Evolutionary conservation across 2,113 vertebrate genomes (phyloP), one percentile per base, ranked within the genome.

Genomic region (Gallinago media): DNA sequence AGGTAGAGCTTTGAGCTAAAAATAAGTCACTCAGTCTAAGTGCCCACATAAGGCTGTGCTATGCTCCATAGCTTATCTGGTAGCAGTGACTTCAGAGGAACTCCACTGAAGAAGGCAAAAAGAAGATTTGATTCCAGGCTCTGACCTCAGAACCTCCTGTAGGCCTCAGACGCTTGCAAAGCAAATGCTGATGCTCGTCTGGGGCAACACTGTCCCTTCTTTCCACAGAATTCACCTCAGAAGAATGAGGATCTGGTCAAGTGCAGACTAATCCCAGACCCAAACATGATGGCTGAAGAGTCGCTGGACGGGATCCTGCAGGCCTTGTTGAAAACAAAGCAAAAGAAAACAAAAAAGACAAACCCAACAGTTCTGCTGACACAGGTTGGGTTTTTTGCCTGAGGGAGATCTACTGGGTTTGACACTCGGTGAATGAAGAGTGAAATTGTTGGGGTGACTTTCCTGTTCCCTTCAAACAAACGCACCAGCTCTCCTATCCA

Each of bases 1-100:
- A 97, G 91, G 95, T 96, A 96, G 50, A 87, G 56, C 80, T 78
- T 80, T 81, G 86, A 89, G 93, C 96, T 95, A 96, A 96, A 96
- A 97, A 96, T 96, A 97, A 94, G 68, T 74, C 9, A 1, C 61
- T 74, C 68, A 11, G 25, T 46, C 63, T 40, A 79, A 88, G 90
- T 21, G 0, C 77, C 96, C 94, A 92, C 96, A 96, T 90, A 96
- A 96, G 92, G 95, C 27, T 89, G 79, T 95, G 92, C 90, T 94
- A 86, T 86, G 92, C 76, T 93, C 56, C 29, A 10, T n/a, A 75
- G 86, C 95, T 96, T 96, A 92, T 96, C 96, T 96, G 93, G 86
- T 84, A 77, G 61, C 85, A 63, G 65, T 93, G 90, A 94, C 92
- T 93, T 95, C 85, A 90, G 77, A 86, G 88, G 63, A 74, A 71